These are phyloP conservation scores for Porites australiensis DNA, from an alignment of 64 coral and sea anemone genomes.

Conservation along the genomic window DNA sequence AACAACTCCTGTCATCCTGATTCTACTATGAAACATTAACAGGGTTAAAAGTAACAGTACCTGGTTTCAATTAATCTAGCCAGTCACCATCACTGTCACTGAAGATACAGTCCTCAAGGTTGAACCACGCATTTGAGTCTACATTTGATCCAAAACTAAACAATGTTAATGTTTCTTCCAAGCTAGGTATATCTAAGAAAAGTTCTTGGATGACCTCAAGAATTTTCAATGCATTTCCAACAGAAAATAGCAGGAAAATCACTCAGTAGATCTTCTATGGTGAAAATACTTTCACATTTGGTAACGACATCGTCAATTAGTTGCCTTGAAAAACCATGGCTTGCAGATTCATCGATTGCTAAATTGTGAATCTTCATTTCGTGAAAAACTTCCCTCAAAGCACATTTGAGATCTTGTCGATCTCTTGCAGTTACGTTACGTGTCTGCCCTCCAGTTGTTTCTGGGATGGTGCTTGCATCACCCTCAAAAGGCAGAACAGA, in stretches of 20 bases:
- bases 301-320: neutral
- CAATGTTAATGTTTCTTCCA: constrained; percentile 42
- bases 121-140: neutral
- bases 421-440: constrained; percentile 1
- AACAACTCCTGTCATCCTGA: too few species aligned
- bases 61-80: constrained; percentile 27
- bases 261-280: neutral
- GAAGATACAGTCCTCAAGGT: constrained; percentile 4
- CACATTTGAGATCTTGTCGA: neutral
- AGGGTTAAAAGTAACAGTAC: constrained; percentile 19
- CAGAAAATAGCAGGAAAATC: constrained; percentile 26
- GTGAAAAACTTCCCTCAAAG: neutral
- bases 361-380: neutral
- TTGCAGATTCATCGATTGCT: neutral
- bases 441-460: neutral
- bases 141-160: neutral
- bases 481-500: neutral
- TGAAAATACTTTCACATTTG: neutral
- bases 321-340: neutral
- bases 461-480: neutral
- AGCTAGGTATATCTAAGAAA: constrained; percentile 59
- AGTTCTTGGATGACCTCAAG: constrained; percentile 74
- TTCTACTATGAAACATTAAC: too few species aligned
- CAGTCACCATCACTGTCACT: neutral
- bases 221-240: neutral